Evolutionary conservation across 1,140 invertebrate species (phyloP), one percentile per base, ranked within the genome.

Genomic region (Mercenaria mercenaria): DNA sequence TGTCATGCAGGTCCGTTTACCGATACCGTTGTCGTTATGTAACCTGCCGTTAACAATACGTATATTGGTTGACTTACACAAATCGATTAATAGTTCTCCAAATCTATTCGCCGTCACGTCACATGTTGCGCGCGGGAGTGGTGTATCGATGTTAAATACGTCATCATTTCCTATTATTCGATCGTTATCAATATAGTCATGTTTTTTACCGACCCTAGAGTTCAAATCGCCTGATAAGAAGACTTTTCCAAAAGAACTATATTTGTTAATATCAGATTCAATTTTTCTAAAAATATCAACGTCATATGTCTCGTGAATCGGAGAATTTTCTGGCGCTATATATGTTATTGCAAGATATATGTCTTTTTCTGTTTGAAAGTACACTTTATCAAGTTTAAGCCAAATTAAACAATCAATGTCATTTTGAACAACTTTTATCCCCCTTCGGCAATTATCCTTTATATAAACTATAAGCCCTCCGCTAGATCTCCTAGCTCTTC

Each of bases 381-480:
- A 83, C 34, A 37, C 13, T 67, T 64, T 83, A 83, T 83, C 61
- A 39, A 83, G 32, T 41, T 83, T 64, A 18, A 83, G 13, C 59
- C 80, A 83, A 64, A 64, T n/a, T 64, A 83, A 18, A 64, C 50
- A 64, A 43, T 83, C 80, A 13, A 10, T 83, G 20, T 61, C 15
- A 39, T 83, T 83, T 83, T 83, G 61, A 37, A 64, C 61, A 13
- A 83, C 13, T 41, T 59, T 32, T 23, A 64, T 37, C 18, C 80
- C 80, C 64, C 64, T 83, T 61, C 59, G n/a, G 1, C 3, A 37
- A 64, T 64, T 15, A 67, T 83, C 80, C 34, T 64, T 83, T 15
- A 64, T 64, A 64, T 83, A 83, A 0, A 83, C 23, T 34, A 83
- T 83, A 23, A 83, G 32, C 13, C 52, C 80, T 20, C 80, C 80